Base-by-base conservation (phyloP, 2,113 vertebrate species). In the Oreotrochilus melanogaster region DNA sequence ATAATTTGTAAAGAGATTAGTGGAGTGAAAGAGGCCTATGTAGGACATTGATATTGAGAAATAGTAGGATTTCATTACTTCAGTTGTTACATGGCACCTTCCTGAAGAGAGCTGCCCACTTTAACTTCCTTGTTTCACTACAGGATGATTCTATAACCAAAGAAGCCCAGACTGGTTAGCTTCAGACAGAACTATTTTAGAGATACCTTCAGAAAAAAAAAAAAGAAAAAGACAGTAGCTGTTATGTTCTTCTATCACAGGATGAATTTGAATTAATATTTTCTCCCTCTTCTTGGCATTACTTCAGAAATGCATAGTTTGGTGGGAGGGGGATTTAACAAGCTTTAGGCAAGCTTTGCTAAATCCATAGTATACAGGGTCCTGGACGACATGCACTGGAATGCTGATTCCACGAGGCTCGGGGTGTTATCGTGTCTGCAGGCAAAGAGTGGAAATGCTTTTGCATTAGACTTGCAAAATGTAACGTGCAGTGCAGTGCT, bases 401-500 rank as follows among this genome's bases (percentile, higher is more conserved):
- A 82, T 82, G 85, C 78, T 91, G 95, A 94, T 93, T 95, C 88
- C 53, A 73, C 1, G 25, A 94, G 67, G 12, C 88, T 96, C 0
- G 2, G 47, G 39, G 64, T 76, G 89, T 97, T 96, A 93, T 86
- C 72, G 0, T 1, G 24, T 93, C 95, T 96, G 82, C 88, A 93
- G 95, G 96, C 88, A 57, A 94, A 86, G 67, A 88, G 71, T n/a
- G 74, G 92, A 93, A 94, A 86, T 0, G 8, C 47, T 92, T 96
- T 89, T 78, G 71, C 73, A 95, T 97, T 93, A 95, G 96, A 92
- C 93, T 96, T 95, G 95, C 92, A 95, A 95, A 95, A 86, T 37
- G 48, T 86, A 83, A 79, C 0, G 28, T 94, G 71, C 78, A 91
- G 58, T 51, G 71, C 94, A 78, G 65, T 86, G 66, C 50, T 93